Base-by-base conservation (phyloP, 1,140 invertebrate species). In the Copidosoma floridanum region DNA sequence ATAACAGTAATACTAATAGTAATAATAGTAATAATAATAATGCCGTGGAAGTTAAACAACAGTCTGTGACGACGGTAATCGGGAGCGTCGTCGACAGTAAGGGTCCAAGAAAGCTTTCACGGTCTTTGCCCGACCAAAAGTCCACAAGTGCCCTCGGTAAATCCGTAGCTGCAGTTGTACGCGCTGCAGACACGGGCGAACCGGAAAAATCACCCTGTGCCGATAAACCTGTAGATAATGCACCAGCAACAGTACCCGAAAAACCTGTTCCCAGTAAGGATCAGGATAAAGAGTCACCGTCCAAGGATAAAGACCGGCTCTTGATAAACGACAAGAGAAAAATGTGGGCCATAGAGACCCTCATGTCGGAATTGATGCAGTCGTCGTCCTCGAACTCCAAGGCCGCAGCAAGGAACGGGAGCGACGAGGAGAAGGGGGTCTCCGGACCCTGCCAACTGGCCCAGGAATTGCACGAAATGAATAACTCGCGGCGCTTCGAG, bases 261-360 rank as follows among this genome's bases (percentile, higher is more conserved):
- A n/a, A n/a, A n/a, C n/a, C n/a, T n/a, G n/a, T n/a, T n/a, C n/a
- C n/a, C n/a, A n/a, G n/a, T n/a, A n/a, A n/a, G n/a, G n/a, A n/a
- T n/a, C n/a, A n/a, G n/a, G n/a, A n/a, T n/a, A n/a, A n/a, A n/a
- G n/a, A n/a, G n/a, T n/a, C n/a, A n/a, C n/a, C n/a, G n/a, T 35
- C n/a, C n/a, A n/a, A 52, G 14, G 57, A 59, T 16, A 38, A 32
- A 7, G 59, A 61, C n/a, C 48, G 37, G 18, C 5, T 47, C 2
- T 38, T 61, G 5, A 66, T 77, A 29, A 66, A 71, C 29, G 75
- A 77, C 21, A 72, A 76, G 27, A 61, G 78, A 35, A 74, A 78
- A 58, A 77, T 76, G 53, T 80, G 78, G 78, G 78, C 75, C 16
- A 74, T 80, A 10, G 76, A 78, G 47, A 70, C 72, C 20, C 54